Evolutionary conservation across 2,113 vertebrate genomes (phyloP).

Genomic region (Sinocyclocheilus grahami): DNA sequence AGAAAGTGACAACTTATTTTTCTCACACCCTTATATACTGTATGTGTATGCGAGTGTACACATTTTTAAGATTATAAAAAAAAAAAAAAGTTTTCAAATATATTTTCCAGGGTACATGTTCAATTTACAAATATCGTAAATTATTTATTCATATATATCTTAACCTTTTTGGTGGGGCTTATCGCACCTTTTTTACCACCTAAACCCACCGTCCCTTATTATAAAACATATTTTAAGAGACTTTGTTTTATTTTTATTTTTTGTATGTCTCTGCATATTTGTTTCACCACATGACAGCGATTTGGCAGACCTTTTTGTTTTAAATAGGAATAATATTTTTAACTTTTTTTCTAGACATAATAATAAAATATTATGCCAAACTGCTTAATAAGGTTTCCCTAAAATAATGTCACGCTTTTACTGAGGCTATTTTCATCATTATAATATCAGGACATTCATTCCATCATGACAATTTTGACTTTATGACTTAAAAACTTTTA

Average conservation of each 20-base stretch:
- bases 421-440: not conserved
- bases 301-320: not conserved
- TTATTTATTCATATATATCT: too few relatives aligned
- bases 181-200: not conserved
- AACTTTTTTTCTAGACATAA: not conserved
- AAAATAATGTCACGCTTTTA: not conserved
- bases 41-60: not conserved
- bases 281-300: not conserved
- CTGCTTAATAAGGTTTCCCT: not conserved
- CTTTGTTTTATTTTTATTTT: not conserved
- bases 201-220: not conserved
- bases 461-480: not conserved
- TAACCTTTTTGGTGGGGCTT: too few relatives aligned
- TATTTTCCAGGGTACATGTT: too few relatives aligned
- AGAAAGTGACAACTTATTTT: not conserved
- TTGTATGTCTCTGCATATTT: not conserved
- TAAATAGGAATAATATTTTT: not conserved
- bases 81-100: too few relatives aligned
- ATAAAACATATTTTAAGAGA: not conserved
- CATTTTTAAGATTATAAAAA: not conserved
- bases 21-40: not conserved
- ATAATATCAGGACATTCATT: not conserved
- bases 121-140: too few relatives aligned
- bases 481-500: not conserved
- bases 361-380: not conserved